Conservation (phyloP, 2,797 vertebrate genomes). For the Leptodactylus fallax region DNA sequence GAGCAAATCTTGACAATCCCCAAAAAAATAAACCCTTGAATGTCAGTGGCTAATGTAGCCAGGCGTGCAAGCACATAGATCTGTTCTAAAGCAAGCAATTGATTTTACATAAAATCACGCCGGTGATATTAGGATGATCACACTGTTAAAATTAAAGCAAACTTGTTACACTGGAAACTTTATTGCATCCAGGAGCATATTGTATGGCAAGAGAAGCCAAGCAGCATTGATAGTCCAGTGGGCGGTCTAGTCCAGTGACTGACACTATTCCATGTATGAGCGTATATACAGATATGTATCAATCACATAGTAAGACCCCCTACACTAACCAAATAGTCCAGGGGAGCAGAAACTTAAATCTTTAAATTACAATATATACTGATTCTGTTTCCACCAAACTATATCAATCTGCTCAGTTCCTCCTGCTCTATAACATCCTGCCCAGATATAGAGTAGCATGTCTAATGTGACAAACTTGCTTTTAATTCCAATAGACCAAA, state of each 20-base stretch:
- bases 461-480: neutral
- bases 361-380: neutral
- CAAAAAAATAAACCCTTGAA: neutral
- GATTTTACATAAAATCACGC: neutral
- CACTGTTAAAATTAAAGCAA: neutral
- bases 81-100: neutral
- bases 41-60: neutral
- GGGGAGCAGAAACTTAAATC: neutral
- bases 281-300: neutral
- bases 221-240: neutral
- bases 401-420: too few relatives aligned
- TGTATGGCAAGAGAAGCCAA: neutral
- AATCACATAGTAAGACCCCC: neutral
- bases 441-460: neutral
- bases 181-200: neutral
- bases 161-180: neutral
- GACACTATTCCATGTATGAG: neutral
- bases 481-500: neutral
- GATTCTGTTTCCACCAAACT: neutral
- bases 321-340: neutral
- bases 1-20: neutral
- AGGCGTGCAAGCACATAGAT: neutral
- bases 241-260: neutral
- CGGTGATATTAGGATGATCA: neutral
- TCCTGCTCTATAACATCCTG: neutral